Evolutionary conservation across 2,113 vertebrate genomes (phyloP).

Genomic region (Aldabrachelys gigantea): DNA sequence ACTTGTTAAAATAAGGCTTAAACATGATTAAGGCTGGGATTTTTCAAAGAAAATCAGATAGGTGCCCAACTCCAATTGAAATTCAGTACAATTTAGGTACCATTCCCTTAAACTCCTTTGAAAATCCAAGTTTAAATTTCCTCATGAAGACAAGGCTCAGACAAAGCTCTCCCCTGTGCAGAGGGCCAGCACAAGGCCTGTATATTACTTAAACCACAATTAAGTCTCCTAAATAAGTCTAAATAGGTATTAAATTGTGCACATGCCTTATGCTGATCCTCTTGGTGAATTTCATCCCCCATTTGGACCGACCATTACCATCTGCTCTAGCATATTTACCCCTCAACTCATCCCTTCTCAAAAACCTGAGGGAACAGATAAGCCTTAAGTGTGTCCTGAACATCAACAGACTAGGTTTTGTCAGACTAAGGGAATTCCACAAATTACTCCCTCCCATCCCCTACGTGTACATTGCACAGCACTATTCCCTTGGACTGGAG

Average conservation of each 20-base stretch:
- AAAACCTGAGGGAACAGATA: accelerated
- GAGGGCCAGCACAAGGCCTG: not conserved
- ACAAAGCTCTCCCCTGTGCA: not conserved
- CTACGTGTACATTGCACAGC: accelerated
- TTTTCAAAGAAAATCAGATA: not conserved
- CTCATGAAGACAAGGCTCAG: not conserved
- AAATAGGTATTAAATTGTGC: not conserved
- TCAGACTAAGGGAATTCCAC: not conserved
- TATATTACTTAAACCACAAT: not conserved
- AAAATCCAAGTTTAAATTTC: not conserved
- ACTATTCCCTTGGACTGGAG: not conserved
- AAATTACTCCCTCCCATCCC: not conserved
- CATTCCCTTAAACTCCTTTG: not conserved
- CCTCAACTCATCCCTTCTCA: not conserved
- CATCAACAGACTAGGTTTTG: not conserved
- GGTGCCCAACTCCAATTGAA: not conserved
- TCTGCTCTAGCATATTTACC: not conserved
- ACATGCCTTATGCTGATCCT: not conserved
- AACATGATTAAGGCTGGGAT: not conserved
- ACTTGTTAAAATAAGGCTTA: not conserved
- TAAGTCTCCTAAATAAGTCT: not conserved
- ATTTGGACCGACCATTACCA: not conserved
- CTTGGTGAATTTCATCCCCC: not conserved
- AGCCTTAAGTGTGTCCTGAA: not conserved
- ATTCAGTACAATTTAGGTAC: not conserved